Percentiles rank a stretch among this genome's conserved stretches.
Conservation (phyloP, 2,113 vertebrate species). For the Malurus melanocephalus region DNA sequence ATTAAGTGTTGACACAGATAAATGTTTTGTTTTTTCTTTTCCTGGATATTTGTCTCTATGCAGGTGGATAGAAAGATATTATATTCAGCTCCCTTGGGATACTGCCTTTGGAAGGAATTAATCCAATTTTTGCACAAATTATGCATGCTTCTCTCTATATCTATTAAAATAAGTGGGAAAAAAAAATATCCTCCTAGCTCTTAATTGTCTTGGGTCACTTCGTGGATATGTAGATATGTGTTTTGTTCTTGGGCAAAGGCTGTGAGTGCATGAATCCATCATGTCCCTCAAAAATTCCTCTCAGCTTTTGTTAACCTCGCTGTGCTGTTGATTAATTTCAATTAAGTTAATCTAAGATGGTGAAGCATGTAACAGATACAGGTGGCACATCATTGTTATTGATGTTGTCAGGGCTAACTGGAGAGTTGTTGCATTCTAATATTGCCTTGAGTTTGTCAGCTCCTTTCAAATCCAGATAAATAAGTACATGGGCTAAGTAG, state of each 20-base stretch:
- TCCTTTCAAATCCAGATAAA: slow-evolving; percentile 23
- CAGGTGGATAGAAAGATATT: background rate
- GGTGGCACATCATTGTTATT: background rate
- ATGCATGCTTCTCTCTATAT: background rate
- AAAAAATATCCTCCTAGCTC: background rate
- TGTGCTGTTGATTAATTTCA: slow-evolving; percentile 23
- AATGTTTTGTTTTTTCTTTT: background rate
- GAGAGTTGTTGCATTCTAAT: background rate
- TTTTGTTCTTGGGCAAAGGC: background rate
- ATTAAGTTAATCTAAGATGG: slow-evolving; percentile 3
- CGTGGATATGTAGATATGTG: background rate
- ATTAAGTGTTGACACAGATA: background rate
- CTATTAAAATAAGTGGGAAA: background rate
- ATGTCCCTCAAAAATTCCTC: background rate
- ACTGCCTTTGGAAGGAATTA: background rate
- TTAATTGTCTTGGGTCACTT: background rate
- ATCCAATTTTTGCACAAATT: background rate
- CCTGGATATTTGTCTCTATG: background rate
- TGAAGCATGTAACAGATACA: background rate
- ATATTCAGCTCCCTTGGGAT: background rate
- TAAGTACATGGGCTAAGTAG: background rate
- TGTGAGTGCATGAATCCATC: background rate
- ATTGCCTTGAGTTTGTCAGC: slow-evolving; percentile 5
- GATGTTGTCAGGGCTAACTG: slow-evolving; percentile 5
- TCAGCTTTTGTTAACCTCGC: background rate